Conservation (phyloP, 1,140 invertebrate species). For the Ceratina calcarata region DNA sequence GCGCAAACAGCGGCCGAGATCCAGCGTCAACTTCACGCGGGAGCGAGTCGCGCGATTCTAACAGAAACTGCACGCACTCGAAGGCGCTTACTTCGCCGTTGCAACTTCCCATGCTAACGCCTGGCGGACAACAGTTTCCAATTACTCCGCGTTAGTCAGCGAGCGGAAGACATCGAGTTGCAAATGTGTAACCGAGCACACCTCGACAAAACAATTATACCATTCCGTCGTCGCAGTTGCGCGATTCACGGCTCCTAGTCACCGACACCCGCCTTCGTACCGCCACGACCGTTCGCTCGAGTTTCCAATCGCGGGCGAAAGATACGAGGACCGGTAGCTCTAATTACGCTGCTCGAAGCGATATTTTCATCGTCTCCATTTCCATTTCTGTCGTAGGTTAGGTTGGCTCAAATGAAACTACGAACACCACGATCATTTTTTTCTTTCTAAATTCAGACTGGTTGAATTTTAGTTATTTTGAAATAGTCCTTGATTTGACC, state of each 20-base stretch:
- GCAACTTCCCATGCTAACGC: slow-evolving; percentile 27
- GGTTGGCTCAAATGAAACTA: no score
- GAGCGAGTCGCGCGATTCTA: no score
- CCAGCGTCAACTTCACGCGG: no score
- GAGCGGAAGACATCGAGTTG: slow-evolving; percentile 42
- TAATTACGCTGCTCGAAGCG: no score
- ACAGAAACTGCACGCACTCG: neutral
- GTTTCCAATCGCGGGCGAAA: neutral
- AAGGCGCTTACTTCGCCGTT: slow-evolving; percentile 3
- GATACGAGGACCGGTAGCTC: no score
- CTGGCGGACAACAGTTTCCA: slow-evolving; percentile 30
- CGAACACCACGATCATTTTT: no score
- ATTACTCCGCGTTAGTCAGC: slow-evolving; percentile 32
- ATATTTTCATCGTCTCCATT: no score
- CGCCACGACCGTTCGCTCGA: slow-evolving; percentile 1
- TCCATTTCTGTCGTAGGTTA: no score
- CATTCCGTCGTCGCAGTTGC: neutral
- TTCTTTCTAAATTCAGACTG: no score
- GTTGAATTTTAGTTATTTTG: no score
- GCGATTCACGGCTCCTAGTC: neutral
- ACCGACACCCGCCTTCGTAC: neutral
- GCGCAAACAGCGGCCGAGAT: no score
- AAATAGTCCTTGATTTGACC: no score
- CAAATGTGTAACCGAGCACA: slow-evolving; percentile 32
- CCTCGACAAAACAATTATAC: slow-evolving; percentile 38